Conservation (phyloP, 2,797 vertebrate species). For the Ceyx erithaca region DNA sequence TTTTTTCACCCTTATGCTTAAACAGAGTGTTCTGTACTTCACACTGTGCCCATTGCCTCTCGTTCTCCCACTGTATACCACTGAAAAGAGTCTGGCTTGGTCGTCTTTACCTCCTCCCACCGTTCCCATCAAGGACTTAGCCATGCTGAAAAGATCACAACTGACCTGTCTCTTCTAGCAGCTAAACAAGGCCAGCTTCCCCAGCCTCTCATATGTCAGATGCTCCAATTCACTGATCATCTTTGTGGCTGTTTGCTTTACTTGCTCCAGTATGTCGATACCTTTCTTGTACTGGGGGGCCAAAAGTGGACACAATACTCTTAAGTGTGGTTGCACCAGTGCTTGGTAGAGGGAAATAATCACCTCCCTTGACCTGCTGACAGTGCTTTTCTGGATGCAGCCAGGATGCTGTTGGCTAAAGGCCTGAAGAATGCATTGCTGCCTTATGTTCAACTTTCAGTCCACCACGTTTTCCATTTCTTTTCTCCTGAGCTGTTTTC, state of each 20-base stretch:
- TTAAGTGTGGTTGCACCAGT: background rate
- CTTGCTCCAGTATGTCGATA: background rate
- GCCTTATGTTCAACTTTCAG: background rate
- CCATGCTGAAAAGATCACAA: background rate
- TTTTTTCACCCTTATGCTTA: background rate
- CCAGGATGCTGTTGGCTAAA: background rate
- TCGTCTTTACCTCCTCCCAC: background rate
- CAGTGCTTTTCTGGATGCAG: background rate
- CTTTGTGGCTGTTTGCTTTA: background rate
- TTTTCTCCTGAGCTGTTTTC: background rate
- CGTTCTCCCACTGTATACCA: background rate
- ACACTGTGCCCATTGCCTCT: background rate
- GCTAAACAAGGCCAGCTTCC: background rate
- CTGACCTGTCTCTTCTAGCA: background rate
- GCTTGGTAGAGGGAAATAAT: background rate
- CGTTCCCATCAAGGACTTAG: background rate
- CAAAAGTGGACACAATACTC: background rate
- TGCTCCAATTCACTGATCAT: background rate
- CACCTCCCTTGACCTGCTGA: background rate
- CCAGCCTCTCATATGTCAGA: accelerated
- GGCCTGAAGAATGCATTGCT: background rate
- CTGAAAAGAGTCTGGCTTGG: background rate
- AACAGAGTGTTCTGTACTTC: background rate
- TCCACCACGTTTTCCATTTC: background rate
- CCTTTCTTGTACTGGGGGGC: background rate